Base-by-base conservation (phyloP, 2,797 vertebrate genomes). In the Scleropages formosus region DNA sequence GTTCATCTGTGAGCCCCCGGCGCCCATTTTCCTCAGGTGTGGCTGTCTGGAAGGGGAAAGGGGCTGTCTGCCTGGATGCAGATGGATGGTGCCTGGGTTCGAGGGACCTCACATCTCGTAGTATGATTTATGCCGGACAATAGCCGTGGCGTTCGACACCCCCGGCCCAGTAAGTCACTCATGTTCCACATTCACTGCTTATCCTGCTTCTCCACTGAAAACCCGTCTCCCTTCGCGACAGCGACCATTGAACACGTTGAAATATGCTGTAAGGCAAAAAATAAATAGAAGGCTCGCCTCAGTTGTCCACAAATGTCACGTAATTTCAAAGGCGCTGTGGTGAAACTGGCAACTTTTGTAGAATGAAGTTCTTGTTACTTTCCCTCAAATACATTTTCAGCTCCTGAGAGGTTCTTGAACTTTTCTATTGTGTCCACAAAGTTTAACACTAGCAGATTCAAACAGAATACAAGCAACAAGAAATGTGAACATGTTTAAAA, bases 61-160 rank as follows among this genome's bases (percentile, higher is more conserved):
- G 24, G 20, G 22, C 51, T 53, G 24, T 77, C 51, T 53, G n/a
- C 58, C 24, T 66, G 8, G 20, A 20, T 58, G 49, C 6, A 31
- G 49, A n/a, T 26, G 60, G 49, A 47, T 72, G 47, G 68, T 51
- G 69, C 46, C 26, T 11, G 16, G n/a, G 1, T 77, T 27, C 26
- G n/a, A 20, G 22, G 46, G n/a, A 69, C 15, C 22, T 49, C 63
- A 22, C 49, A 27, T 20, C 73, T 7, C 8, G 61, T 15, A 60
- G 73, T 72, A 71, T 82, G 81, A 83, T 73, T 83, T 80, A 87
- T 84, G 74, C 53, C 49, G 75, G 65, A 81, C 77, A 65, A 80
- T 80, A 82, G 74, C 61, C 58, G 56, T 69, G 58, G 81, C 83
- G 62, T 15, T 62, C 39, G 78, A 72, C 75, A 27, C 68, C 68